Evolutionary conservation across 2,888 invertebrate species (phyloP).

Genomic region (Lycaena phlaeas): DNA sequence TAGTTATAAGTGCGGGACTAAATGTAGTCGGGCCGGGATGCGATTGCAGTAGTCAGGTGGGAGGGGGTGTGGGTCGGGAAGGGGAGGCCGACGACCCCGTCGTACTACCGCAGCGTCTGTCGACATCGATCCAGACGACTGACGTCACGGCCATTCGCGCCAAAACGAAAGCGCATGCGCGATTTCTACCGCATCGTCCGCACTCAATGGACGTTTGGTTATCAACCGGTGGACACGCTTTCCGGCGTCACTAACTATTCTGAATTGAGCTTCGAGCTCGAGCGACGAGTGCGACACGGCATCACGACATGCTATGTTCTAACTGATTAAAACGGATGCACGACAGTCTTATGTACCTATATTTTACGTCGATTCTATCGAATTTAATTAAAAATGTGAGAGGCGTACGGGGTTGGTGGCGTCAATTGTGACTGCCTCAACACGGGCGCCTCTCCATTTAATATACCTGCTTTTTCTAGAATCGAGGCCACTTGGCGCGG

Average conservation of each 20-base stretch:
- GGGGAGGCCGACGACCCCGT: constrained; percentile 64
- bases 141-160: constrained; percentile 72
- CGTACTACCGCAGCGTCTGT: constrained; percentile 73
- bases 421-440: constrained; percentile 65
- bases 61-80: constrained; percentile 35
- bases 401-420: constrained; percentile 71
- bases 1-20: constrained; percentile 31
- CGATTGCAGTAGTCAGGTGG: constrained; percentile 66
- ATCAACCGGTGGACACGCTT: constrained; percentile 59
- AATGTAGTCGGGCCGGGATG: constrained; percentile 53
- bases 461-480: constrained; percentile 70
- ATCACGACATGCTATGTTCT: constrained; percentile 4
- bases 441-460: constrained; percentile 64
- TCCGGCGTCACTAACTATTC: constrained; percentile 33
- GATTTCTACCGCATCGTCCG: constrained; percentile 62
- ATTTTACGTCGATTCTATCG: constrained; percentile 20
- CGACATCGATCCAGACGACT: constrained; percentile 73
- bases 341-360: background rate
- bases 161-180: constrained; percentile 70
- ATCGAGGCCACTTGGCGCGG: constrained; percentile 56
- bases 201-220: constrained; percentile 63
- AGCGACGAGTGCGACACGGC: constrained; percentile 2
- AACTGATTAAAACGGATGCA: constrained; percentile 42
- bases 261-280: constrained; percentile 1
- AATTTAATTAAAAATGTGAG: constrained; percentile 40